These are phyloP conservation scores for Leguminivora glycinivorella DNA, from an alignment of 1,140 invertebrate genomes.

Conservation along the genomic window DNA sequence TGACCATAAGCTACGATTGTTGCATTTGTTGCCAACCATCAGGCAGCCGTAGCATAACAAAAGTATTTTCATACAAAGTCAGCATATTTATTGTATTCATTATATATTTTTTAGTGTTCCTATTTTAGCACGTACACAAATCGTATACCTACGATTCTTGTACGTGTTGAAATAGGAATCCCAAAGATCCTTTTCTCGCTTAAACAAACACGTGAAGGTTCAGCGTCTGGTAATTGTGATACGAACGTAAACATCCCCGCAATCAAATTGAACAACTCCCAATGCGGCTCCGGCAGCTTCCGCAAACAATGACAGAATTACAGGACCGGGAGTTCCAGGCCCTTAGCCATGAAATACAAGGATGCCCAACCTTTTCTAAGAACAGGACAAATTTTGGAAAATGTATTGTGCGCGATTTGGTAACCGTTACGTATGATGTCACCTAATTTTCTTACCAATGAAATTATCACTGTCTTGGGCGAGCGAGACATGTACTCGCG, in stretches of 20 bases:
- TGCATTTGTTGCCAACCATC: too few species aligned
- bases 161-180: neutral
- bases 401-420: too few species aligned
- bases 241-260: conserved; percentile 6
- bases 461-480: too few species aligned
- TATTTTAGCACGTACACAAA: too few species aligned
- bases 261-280: conserved; percentile 27
- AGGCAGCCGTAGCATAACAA: too few species aligned
- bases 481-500: too few species aligned
- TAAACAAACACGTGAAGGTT: conserved; percentile 4
- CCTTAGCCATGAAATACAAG: neutral
- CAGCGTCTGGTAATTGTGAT: conserved; percentile 12
- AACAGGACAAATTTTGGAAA: neutral
- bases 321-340: neutral
- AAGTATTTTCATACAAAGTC: too few species aligned
- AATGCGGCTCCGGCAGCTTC: neutral
- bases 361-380: neutral
- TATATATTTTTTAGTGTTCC: too few species aligned
- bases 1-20: too few species aligned
- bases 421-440: too few species aligned
- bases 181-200: neutral
- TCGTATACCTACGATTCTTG: neutral
- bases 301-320: conserved; percentile 7
- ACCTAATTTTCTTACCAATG: too few species aligned
- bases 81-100: too few species aligned